These are phyloP conservation scores for Micoletzkya japonica DNA, from an alignment of 2,888 invertebrate species.

Conservation along the genomic window DNA sequence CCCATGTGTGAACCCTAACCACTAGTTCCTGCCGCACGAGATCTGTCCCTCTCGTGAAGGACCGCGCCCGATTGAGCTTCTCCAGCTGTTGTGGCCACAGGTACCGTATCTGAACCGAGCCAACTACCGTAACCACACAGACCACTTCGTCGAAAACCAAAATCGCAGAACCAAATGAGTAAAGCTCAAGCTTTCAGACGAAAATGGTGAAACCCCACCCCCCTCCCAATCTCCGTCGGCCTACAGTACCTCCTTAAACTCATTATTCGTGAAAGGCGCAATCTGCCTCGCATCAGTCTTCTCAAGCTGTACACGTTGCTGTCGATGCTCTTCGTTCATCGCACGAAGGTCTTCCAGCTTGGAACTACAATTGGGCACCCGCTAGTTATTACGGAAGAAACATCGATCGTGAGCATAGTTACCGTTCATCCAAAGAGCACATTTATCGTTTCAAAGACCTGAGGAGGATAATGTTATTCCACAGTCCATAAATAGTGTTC, in stretches of 20 bases:
- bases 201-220: neutral
- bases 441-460: too few species aligned
- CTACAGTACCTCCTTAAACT: constrained; percentile 9
- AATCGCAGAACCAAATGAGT: neutral
- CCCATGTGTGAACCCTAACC: too few species aligned
- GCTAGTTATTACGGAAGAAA: too few species aligned
- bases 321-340: constrained; percentile 33
- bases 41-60: constrained; percentile 3
- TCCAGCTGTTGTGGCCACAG: constrained; percentile 19
- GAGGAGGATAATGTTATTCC: too few species aligned
- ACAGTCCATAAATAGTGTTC: too few species aligned
- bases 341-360: constrained; percentile 39
- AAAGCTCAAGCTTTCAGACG: neutral
- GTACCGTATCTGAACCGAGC: neutral
- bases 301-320: constrained; percentile 6
- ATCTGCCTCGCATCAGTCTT: neutral
- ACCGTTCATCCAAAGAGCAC: too few species aligned
- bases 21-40: neutral
- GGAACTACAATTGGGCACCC: constrained; percentile 31
- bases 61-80: neutral
- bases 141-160: neutral
- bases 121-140: neutral
- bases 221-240: too few species aligned
- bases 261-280: neutral
- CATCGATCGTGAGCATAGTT: too few species aligned